phyloP scores from a whole-genome alignment of 2,113 vertebrate genomes.

The Peromyscus maniculatus region DNA sequence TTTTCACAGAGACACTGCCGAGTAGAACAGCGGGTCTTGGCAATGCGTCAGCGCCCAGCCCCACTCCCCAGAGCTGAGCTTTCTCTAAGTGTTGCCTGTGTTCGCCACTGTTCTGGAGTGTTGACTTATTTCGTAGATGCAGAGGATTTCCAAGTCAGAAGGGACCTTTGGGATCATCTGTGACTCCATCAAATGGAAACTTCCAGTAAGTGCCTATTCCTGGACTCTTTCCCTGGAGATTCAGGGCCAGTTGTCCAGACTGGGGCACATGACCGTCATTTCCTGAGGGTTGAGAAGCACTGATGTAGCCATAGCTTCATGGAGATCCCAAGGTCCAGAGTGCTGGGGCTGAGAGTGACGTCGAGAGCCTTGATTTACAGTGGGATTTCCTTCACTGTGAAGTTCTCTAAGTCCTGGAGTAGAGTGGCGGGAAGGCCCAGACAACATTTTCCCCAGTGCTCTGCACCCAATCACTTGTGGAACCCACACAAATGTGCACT shows the following conservation, averaged over 20 bases:
- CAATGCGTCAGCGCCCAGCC: background rate
- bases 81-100: background rate
- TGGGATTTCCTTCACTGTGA: rapidly evolving
- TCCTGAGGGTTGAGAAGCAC: background rate
- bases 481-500: background rate
- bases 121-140: conserved; percentile 42
- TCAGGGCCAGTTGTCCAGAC: background rate
- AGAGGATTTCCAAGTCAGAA: conserved; percentile 56
- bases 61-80: rapidly evolving
- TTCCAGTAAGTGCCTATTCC: background rate
- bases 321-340: background rate
- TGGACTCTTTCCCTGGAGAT: background rate
- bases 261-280: background rate
- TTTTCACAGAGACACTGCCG: conserved; percentile 61
- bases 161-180: conserved; percentile 39
- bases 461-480: rapidly evolving
- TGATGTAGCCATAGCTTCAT: background rate
- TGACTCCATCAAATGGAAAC: background rate
- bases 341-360: background rate
- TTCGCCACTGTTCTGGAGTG: background rate
- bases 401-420: too few species aligned
- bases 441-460: background rate
- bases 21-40: conserved; percentile 1
- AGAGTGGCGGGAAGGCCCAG: background rate
- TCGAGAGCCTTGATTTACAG: too few species aligned